These are phyloP conservation scores for Xerus rutilus DNA, from an alignment of 2,797 vertebrate species.

Conservation along the genomic window DNA sequence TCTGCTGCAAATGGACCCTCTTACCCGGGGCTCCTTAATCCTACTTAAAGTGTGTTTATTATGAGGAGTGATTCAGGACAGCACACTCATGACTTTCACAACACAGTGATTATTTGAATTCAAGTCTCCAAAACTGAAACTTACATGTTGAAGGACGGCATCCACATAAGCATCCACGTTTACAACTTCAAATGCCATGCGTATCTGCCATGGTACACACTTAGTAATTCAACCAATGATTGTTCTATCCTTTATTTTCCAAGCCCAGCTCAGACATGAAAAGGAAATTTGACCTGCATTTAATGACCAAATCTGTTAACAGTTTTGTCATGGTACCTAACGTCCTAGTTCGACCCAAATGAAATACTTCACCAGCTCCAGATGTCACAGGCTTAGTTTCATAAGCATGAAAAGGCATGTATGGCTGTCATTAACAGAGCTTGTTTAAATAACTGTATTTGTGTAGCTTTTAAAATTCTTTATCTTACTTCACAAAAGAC, in stretches of 20 bases:
- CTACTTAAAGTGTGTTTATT: constrained; percentile 70
- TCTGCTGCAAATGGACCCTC: constrained; percentile 49
- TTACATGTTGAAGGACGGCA: constrained; percentile 25
- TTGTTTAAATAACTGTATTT: constrained; percentile 29
- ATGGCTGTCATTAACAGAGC: not conserved
- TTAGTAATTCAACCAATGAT: constrained; percentile 71
- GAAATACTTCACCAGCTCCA: constrained; percentile 31
- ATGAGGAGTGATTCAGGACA: constrained; percentile 67
- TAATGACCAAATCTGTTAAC: constrained; percentile 64
- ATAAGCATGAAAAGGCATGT: constrained; percentile 25
- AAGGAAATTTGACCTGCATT: constrained; percentile 68
- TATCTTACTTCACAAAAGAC: not conserved
- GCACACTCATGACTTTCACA: constrained; percentile 51
- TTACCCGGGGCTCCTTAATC: constrained; percentile 64
- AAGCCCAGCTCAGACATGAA: constrained; percentile 61
- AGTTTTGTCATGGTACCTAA: constrained; percentile 60
- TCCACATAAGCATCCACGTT: not conserved
- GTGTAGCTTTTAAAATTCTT: not conserved
- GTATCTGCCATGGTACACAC: constrained; percentile 55
- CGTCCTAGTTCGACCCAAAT: constrained; percentile 46
- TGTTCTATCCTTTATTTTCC: constrained; percentile 65
- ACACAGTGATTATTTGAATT: constrained; percentile 60
- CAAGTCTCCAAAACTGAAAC: constrained; percentile 65
- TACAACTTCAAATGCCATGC: constrained; percentile 66
- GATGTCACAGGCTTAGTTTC: constrained; percentile 34